Conservation (phyloP, 2,888 invertebrate species). For the Zygothrica quintamaculata region DNA sequence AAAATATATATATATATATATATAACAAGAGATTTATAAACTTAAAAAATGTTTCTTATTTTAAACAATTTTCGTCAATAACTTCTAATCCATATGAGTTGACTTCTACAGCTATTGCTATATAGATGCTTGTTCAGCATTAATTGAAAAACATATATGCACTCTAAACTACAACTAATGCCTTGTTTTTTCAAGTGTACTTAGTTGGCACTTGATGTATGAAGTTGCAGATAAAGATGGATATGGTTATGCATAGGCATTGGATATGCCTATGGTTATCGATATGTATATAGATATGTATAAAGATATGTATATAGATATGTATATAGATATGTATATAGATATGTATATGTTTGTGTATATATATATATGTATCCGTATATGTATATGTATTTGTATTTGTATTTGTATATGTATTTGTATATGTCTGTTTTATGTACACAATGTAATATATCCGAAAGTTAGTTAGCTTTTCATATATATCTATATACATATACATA, state of each 20-base stretch:
- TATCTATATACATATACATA: neutral
- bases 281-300: neutral
- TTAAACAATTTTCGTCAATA: too few species aligned
- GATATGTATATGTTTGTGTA: neutral
- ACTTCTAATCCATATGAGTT: too few species aligned
- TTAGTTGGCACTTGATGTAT: neutral
- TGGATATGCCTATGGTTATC: neutral
- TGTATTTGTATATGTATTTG: constrained; percentile 1
- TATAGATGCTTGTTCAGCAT: too few species aligned
- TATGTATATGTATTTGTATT: neutral
- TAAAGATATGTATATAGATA: neutral
- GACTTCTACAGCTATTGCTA: too few species aligned
- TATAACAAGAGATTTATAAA: too few species aligned
- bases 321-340: neutral
- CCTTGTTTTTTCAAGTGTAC: neutral
- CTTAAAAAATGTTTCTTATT: too few species aligned
- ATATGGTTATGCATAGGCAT: neutral
- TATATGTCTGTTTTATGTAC: too few species aligned
- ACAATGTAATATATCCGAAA: too few species aligned
- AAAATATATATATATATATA: too few species aligned
- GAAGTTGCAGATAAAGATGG: neutral
- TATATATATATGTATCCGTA: neutral
- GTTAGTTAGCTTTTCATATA: too few species aligned
- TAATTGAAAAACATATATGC: too few species aligned
- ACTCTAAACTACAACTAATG: too few species aligned